Evolutionary conservation across 2,797 vertebrate genomes (phyloP), one percentile per base, ranked within the genome.

Genomic region (Vespertilio murinus): DNA sequence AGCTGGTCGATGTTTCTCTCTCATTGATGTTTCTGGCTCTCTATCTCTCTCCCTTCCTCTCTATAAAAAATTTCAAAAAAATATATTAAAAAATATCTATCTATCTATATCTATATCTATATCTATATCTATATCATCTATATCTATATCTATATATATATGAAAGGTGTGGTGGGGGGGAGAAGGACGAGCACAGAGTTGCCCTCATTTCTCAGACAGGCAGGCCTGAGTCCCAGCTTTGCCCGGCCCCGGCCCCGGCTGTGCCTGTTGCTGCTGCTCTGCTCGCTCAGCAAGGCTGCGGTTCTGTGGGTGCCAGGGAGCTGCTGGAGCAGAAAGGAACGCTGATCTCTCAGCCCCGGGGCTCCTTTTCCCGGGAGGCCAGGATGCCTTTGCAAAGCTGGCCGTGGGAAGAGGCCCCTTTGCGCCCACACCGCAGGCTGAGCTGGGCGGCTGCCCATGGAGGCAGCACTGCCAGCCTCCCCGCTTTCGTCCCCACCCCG

Each of bases 251-350:
- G 30, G 70, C 23, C 78, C 16, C 28, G 20, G 2, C 69, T n/a
- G 23, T 0, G 5, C 59, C 81, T 73, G 2, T 47, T 75, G 12
- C 85, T 88, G 42, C 56, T 91, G 10, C 25, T 65, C 25, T n/a
- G 2, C 61, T 38, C 4, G 25, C 23, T 33, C 74, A 61, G 28
- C 59, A 65, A 22, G 61, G 71, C 42, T 40, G 33, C 38, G 74
- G 65, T 77, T 73, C 81, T 95, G 35, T 81, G 94, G 78, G 61
- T 90, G 83, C 73, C 94, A 65, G 88, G 90, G 30, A 87, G 59
- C 64, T 70, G 91, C 28, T 82, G 86, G 71, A 94, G 91, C 89
- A 94, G 95, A 97, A 96, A 81, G 91, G 52, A 89, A 52, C 90
- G 78, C 93, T 78, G 84, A 93, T 96, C 54, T 80, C 71, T 47